Evolutionary conservation across 2,797 vertebrate genomes (phyloP).

Genomic region (Poeciliopsis infans): DNA sequence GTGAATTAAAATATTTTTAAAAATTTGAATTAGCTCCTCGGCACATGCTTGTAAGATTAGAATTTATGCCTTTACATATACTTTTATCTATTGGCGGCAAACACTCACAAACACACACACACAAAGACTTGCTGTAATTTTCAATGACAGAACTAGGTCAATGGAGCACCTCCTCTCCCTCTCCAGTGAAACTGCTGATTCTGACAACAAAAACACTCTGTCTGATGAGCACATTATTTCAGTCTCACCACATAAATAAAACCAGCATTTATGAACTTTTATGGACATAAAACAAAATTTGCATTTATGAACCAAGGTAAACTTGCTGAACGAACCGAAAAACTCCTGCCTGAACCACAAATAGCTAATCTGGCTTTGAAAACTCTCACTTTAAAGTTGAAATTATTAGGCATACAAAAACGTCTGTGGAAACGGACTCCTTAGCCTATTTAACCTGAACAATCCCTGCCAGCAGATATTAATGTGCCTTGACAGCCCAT

Average conservation of each 20-base stretch:
- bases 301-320: not conserved
- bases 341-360: rapidly evolving
- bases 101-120: conserved; percentile 32
- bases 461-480: conserved; percentile 35
- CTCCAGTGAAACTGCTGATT: conserved; percentile 52
- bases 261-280: not conserved
- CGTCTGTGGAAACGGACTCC: not conserved
- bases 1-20: not conserved
- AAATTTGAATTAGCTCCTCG: not conserved
- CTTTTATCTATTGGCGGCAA: conserved; percentile 27
- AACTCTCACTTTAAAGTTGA: not conserved
- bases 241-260: not conserved
- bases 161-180: conserved; percentile 66
- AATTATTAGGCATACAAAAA: no score
- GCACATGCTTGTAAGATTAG: not conserved
- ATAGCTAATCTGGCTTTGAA: not conserved
- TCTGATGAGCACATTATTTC: conserved; percentile 2
- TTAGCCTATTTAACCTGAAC: conserved; percentile 18
- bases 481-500: conserved; percentile 56
- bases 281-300: not conserved
- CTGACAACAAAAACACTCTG: conserved; percentile 65
- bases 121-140: conserved; percentile 64
- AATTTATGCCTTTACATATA: not conserved
- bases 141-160: conserved; percentile 85
- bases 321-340: not conserved